Conservation (phyloP, 1,140 invertebrate genomes). For the Drosophila nasuta region DNA sequence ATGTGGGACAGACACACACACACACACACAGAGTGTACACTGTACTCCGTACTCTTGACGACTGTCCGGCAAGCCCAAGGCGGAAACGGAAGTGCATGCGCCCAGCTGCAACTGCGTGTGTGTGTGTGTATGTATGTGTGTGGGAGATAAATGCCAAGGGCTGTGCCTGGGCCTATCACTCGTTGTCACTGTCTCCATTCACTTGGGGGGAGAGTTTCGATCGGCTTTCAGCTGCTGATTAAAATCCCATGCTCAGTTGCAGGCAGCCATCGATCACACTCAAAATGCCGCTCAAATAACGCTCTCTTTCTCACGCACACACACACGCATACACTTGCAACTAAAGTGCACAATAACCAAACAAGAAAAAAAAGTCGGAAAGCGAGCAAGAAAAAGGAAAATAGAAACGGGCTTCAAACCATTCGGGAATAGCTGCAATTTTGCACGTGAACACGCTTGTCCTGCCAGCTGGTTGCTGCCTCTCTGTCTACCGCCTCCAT, state of each 20-base stretch:
- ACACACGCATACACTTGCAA: constrained; percentile 9
- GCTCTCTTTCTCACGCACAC: constrained; percentile 30
- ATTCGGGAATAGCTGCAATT: constrained; percentile 76
- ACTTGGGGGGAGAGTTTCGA: not conserved
- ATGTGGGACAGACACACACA: constrained; percentile 16
- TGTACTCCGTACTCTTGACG: too few relatives aligned
- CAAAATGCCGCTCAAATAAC: constrained; percentile 69
- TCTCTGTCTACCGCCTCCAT: not conserved
- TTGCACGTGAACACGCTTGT: constrained; percentile 79
- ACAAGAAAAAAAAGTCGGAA: constrained; percentile 34
- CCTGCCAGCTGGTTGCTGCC: constrained; percentile 34
- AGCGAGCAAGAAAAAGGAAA: constrained; percentile 35
- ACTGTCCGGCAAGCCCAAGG: not conserved
- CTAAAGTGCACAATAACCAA: constrained; percentile 43
- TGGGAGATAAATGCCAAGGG: constrained; percentile 46
- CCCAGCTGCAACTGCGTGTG: constrained; percentile 15
- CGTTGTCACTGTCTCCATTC: constrained; percentile 34
- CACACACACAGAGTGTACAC: not conserved
- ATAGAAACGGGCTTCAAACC: constrained; percentile 47
- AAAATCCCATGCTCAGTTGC: constrained; percentile 45
- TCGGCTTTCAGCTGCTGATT: constrained; percentile 64
- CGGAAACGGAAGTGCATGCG: constrained; percentile 49
- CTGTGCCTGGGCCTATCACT: constrained; percentile 36
- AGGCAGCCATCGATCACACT: constrained; percentile 72
- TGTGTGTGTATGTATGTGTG: constrained; percentile 13